Percentiles rank a stretch among this genome's conserved stretches.
Evolutionary conservation across 2,113 vertebrate genomes (phyloP).

Genomic region (Malaclemys terrapin): DNA sequence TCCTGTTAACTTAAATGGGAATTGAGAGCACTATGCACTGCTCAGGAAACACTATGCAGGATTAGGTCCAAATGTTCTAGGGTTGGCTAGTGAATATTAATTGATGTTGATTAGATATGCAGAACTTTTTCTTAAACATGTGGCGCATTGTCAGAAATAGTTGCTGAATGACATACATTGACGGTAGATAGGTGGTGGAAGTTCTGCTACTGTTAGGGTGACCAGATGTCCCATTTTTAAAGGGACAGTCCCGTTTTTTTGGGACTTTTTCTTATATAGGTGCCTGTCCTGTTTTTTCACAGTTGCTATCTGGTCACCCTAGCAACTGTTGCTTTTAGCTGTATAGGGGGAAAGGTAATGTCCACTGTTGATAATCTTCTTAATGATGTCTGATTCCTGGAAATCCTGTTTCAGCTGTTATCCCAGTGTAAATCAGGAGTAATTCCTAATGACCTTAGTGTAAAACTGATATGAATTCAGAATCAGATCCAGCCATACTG

Average conservation of each 20-base stretch:
- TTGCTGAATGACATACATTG: not conserved
- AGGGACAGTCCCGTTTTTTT: no score
- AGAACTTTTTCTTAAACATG: not conserved
- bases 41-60: not conserved
- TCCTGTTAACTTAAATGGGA: not conserved
- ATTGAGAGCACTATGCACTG: not conserved
- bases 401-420: not conserved
- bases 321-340: not conserved
- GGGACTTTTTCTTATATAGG: no score
- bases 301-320: no score
- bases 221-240: no score
- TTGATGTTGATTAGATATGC: not conserved
- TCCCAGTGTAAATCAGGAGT: not conserved
- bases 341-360: not conserved
- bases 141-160: not conserved
- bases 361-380: not conserved
- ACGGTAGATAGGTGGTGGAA: not conserved
- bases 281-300: no score
- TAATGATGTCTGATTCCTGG: not conserved
- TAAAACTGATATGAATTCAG: not conserved
- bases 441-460: not conserved
- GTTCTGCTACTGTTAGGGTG: not conserved
- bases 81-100: not conserved
- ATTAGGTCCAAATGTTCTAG: not conserved
- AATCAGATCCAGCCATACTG: not conserved